Evolutionary conservation across 1,140 invertebrate genomes (phyloP), one percentile per base, ranked within the genome.

Genomic region (Melitaea cinxia): DNA sequence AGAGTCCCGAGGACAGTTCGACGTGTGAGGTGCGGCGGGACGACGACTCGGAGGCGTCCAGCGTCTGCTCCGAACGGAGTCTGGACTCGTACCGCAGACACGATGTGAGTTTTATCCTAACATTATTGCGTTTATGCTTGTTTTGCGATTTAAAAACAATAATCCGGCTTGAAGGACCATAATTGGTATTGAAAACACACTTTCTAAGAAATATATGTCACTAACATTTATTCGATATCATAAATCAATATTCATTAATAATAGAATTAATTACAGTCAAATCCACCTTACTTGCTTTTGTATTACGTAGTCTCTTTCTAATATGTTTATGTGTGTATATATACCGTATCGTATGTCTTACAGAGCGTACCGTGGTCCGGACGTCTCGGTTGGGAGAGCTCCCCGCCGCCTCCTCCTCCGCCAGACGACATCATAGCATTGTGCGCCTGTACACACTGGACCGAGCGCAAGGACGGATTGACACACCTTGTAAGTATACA

Each of bases 41-140:
- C 78, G 96, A 97, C 57, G 97, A 96, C 33, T 98, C 97, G 47
- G 98, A 99, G 85, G 98, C 97, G 1, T 99, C 97, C 30, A 98
- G 97, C 83, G 95, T 98, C 47, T 98, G 97, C 84, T 98, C 97
- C 0, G 97, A 99, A 78, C 91, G 96, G 4, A 98, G 97, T 23
- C 95, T 95, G 75, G 96, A 97, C 78, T 97, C 96, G 7, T 96
- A 94, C 65, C 93, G 95, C 50, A 92, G 95, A 80, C 94, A 94
- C 12, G 96, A 98, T 92, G 96, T 97, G 91, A 95, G 96, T 65
- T 14, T 4, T 0, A n/a, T 26, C 24, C 2, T 4, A 6, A 26
- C 24, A 26, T 2, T 6, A 26, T 26, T 26, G 6, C 24, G 24
- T 4, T 4, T 6, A 26, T 26, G 24, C 24, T 26, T 4, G 6